Evolutionary conservation across 2,113 vertebrate genomes (phyloP).

Genomic region (Trochalopteron elliotii): DNA sequence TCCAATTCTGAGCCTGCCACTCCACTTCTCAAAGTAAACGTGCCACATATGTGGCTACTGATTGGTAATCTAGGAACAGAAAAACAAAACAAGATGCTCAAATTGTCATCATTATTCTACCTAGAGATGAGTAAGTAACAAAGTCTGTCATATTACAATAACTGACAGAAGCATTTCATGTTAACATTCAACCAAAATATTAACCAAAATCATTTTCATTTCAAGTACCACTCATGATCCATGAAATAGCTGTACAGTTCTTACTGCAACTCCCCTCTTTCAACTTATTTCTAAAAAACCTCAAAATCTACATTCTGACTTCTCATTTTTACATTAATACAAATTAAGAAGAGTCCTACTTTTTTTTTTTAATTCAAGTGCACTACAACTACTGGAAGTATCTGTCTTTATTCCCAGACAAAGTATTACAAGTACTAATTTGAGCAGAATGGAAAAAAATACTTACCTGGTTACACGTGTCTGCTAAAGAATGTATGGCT

Average conservation of each 20-base stretch:
- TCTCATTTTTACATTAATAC: not conserved
- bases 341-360: not conserved
- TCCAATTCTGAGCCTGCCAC: not conserved
- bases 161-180: not conserved
- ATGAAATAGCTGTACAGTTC: not conserved
- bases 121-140: not conserved
- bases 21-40: not conserved
- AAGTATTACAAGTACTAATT: not conserved
- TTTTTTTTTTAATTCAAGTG: not conserved
- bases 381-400: not conserved
- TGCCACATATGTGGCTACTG: not conserved
- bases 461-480: constrained; percentile 95
- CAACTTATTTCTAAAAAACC: not conserved
- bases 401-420: not conserved
- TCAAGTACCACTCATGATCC: not conserved
- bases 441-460: not conserved
- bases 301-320: not conserved
- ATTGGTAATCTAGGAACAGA: not conserved
- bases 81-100: not conserved
- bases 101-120: not conserved
- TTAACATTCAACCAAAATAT: not conserved
- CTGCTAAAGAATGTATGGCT: constrained; percentile 96
- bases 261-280: not conserved
- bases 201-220: not conserved
- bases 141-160: not conserved